These are phyloP conservation scores for Masnerella sp. DNA, from an alignment of 2,888 invertebrate genomes.

Conservation along the genomic window DNA sequence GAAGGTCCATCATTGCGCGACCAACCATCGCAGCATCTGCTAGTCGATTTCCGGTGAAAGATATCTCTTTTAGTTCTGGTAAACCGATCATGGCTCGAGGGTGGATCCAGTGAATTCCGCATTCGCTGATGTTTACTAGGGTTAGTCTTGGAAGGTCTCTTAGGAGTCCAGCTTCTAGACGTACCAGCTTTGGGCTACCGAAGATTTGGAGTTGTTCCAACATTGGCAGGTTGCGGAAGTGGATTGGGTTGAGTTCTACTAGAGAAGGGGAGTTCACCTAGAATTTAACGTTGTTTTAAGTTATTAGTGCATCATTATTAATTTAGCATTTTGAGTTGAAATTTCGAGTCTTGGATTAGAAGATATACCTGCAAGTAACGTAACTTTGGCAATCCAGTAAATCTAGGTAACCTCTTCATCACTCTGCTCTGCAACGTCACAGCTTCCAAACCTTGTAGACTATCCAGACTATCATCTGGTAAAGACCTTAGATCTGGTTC, in stretches of 20 bases:
- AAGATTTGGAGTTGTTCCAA: slow-evolving; percentile 87
- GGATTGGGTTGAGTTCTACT: slow-evolving; percentile 83
- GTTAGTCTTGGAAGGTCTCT: slow-evolving; percentile 83
- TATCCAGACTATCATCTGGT: slow-evolving; percentile 87
- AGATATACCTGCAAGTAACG: slow-evolving; percentile 84
- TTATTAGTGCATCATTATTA: no score
- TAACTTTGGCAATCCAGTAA: slow-evolving; percentile 83
- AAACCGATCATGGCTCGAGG: slow-evolving; percentile 86
- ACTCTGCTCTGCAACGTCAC: slow-evolving; percentile 88
- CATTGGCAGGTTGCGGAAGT: slow-evolving; percentile 84
- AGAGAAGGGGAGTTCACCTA: slow-evolving; percentile 85
- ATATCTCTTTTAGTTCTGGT: slow-evolving; percentile 84
- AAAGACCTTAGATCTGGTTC: slow-evolving; percentile 89
- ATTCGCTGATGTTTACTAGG: slow-evolving; percentile 86
- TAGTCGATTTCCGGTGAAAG: slow-evolving; percentile 85
- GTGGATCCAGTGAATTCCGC: slow-evolving; percentile 88
- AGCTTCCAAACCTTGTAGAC: slow-evolving; percentile 87
- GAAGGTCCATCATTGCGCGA: slow-evolving; percentile 86
- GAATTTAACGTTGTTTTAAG: no score
- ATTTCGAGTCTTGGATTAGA: no score
- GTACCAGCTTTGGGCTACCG: slow-evolving; percentile 83
- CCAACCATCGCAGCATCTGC: slow-evolving; percentile 90
- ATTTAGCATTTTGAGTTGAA: no score
- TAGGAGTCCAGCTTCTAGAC: slow-evolving; percentile 86
- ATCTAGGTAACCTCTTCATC: slow-evolving; percentile 86